These are phyloP conservation scores for Pavo muticus DNA, from an alignment of 2,113 vertebrate species.

Conservation along the genomic window DNA sequence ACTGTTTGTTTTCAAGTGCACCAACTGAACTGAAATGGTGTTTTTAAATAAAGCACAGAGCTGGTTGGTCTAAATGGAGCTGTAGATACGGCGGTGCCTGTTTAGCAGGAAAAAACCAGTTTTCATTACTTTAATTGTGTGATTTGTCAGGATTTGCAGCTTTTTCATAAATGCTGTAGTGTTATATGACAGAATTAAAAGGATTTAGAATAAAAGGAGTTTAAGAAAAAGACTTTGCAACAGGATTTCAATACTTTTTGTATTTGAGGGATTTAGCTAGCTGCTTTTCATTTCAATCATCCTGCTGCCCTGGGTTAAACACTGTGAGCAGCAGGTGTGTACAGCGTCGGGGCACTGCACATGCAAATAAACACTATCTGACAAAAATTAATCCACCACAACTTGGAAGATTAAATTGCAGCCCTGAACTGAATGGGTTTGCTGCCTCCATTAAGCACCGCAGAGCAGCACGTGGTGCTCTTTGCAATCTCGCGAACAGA, in stretches of 20 bases:
- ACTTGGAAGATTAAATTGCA: slow-evolving; percentile 80
- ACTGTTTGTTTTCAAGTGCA: not conserved
- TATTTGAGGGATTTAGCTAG: slow-evolving; percentile 83
- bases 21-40: not conserved
- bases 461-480: slow-evolving; percentile 58
- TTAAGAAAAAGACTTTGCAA: slow-evolving; percentile 85
- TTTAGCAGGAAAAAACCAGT: slow-evolving; percentile 73
- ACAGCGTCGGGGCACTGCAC: slow-evolving; percentile 69
- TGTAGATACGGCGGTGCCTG: slow-evolving; percentile 74
- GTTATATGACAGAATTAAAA: slow-evolving; percentile 88
- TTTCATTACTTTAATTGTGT: slow-evolving; percentile 90
- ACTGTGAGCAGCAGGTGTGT: slow-evolving; percentile 81
- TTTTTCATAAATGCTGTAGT: slow-evolving; percentile 86
- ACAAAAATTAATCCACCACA: slow-evolving; percentile 81
- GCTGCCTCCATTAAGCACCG: slow-evolving; percentile 74
- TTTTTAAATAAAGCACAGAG: not conserved
- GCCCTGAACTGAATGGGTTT: slow-evolving; percentile 12
- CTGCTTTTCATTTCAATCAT: slow-evolving; percentile 81
- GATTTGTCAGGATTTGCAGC: slow-evolving; percentile 88
- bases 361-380: slow-evolving; percentile 79
- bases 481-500: slow-evolving; percentile 57
- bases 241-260: slow-evolving; percentile 84
- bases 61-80: slow-evolving; percentile 75
- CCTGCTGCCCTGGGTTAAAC: slow-evolving; percentile 76
- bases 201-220: slow-evolving; percentile 85